Evolutionary conservation across 2,797 vertebrate species (phyloP), one percentile per base, ranked within the genome.

Genomic region (Chelonia mydas): DNA sequence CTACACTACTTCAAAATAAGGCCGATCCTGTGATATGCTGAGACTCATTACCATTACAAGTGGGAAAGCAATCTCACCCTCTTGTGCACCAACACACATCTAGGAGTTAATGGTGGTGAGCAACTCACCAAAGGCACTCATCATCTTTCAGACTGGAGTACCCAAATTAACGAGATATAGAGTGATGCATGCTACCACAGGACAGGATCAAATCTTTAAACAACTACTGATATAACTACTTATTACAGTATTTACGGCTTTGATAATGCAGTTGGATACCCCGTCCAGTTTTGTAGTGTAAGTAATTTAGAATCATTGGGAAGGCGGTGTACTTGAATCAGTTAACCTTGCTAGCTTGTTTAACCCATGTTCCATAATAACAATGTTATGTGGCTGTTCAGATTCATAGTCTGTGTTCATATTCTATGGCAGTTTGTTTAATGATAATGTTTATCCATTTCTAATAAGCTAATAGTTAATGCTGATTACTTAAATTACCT

Each of bases 401-500:
- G 21, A 31, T 88, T 81, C 27, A 7, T 50, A 59, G 86, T 81
- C 23, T 81, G 21, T 81, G 21, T 81, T 65, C 49, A 5, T 79
- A 27, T 2, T 90, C 72, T 88, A 6, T 86, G 33, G 86, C 68
- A 2, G 0, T 74, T 96, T 81, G 79, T 76, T 4, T 80, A 65
- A 19, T 54, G 50, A 37, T 85, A 51, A 80, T 27, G 17, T 53
- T 89, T 85, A 23, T 21, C 10, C n/a, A 45, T 57, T 87, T 90
- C 88, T 49, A 41, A 19, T 10, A 79, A 87, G 47, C 85, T 89
- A 31, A n/a, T 89, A 8, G 33, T 87, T 91, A 94, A 33, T 87
- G 91, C 76, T 84, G 76, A n/a, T 25, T 74, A 51, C 76, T 31
- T 85, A 88, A 41, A 4, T 53, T 51, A 54, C 37, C 0, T 50